Evolutionary conservation across 2,888 invertebrate species (phyloP), one percentile per base, ranked within the genome.

Genomic region (Aethes cnicana): DNA sequence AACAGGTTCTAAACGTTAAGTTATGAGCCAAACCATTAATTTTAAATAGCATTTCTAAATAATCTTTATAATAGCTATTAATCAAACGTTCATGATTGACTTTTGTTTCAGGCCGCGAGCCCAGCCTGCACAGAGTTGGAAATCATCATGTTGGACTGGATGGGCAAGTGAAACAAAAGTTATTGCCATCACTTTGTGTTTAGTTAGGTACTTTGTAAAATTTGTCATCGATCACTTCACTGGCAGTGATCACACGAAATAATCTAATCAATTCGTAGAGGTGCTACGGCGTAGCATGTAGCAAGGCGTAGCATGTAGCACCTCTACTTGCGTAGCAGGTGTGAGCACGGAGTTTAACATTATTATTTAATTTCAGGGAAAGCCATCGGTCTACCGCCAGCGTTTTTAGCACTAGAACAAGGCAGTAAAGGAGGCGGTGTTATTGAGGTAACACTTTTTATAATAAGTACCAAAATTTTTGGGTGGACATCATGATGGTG

Each of bases 111-210:
- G 97, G 98, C 98, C 11, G 97, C 98, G n/a, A 97, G 97, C 88
- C 98, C 98, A 1, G 97, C 98, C 1, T 97, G 97, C 77, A 98
- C 98, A 28, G 98, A 98, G 87, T 83, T 98, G 66, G 98, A 98
- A 89, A 97, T 97, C 1, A 96, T 98, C 59, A 96, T 98, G 66
- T 85, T 98, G 61, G 98, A 98, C 84, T 98, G 98, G 98, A 91
- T 98, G 75, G 97, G 96, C 92, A 90, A 91, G 91, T 23, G 18
- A 14, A 28, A n/a, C n/a, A n/a, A n/a, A n/a, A n/a, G n/a, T n/a
- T n/a, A n/a, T n/a, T n/a, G n/a, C n/a, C n/a, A n/a, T n/a, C n/a
- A n/a, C n/a, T n/a, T n/a, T n/a, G n/a, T n/a, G n/a, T n/a, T n/a
- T n/a, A n/a, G n/a, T n/a, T n/a, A n/a, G n/a, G n/a, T n/a, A n/a